These are phyloP conservation scores for Chrysochloris asiatica DNA, from an alignment of 2,113 vertebrate species.

Conservation along the genomic window DNA sequence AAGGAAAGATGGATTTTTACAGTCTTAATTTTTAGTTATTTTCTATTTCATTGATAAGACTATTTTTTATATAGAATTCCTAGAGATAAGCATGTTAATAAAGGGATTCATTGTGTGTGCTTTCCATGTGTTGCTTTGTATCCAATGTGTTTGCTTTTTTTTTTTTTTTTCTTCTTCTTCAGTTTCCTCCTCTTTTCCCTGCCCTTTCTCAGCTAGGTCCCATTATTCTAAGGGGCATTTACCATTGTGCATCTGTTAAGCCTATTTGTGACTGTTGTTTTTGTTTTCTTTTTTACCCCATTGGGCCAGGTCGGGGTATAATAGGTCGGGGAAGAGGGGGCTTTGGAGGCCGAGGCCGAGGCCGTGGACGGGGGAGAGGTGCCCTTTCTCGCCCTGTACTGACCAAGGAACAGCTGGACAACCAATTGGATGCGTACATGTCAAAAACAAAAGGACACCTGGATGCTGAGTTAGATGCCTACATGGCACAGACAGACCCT, in stretches of 20 bases:
- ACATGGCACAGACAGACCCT: slow-evolving; percentile 97
- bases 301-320: slow-evolving; percentile 88
- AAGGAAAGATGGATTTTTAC: neutral
- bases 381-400: slow-evolving; percentile 83
- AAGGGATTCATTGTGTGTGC: slow-evolving; percentile 72
- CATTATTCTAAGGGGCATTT: slow-evolving; percentile 62
- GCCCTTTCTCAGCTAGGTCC: slow-evolving; percentile 72
- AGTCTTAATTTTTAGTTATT: neutral
- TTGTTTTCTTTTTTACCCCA: neutral
- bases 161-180: slow-evolving; percentile 3
- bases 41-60: neutral
- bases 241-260: slow-evolving; percentile 31
- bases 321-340: slow-evolving; percentile 91
- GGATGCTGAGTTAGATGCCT: slow-evolving; percentile 97
- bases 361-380: slow-evolving; percentile 91
- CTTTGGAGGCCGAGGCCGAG: slow-evolving; percentile 90
- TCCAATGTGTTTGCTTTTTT: slow-evolving; percentile 64
- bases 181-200: slow-evolving; percentile 64
- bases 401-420: slow-evolving; percentile 97
- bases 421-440: slow-evolving; percentile 98
- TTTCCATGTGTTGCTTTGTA: slow-evolving; percentile 77
- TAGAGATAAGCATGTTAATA: slow-evolving; percentile 57
- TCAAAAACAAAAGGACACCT: slow-evolving; percentile 98
- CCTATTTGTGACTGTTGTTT: slow-evolving; percentile 51
- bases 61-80: neutral